phyloP scores from a whole-genome alignment of 2,888 invertebrate species.

The Listrodromus nycthemerus region DNA sequence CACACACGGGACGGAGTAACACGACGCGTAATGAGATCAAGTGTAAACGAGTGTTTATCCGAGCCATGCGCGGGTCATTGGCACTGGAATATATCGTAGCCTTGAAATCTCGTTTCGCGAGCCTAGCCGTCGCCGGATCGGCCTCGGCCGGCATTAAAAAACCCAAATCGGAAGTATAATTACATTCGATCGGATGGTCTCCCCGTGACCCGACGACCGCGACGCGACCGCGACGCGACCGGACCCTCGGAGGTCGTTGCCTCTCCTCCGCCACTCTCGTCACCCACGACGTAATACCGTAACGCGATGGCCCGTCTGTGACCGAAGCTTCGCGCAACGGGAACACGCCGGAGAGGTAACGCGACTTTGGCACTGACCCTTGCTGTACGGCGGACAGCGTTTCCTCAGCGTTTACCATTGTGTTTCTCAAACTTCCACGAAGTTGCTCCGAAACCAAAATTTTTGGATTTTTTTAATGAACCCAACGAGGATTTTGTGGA shows the following conservation, averaged over 20 bases:
- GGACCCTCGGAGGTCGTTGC: slow-evolving; percentile 63
- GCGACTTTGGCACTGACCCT: slow-evolving; percentile 37
- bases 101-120: slow-evolving; percentile 63
- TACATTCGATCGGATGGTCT: slow-evolving; percentile 53
- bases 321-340: neutral
- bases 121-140: slow-evolving; percentile 67
- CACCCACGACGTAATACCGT: slow-evolving; percentile 50
- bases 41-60: slow-evolving; percentile 37
- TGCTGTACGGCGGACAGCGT: neutral
- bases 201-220: slow-evolving; percentile 53
- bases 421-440: neutral
- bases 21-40: slow-evolving; percentile 56
- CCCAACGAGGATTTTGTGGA: no score
- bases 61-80: slow-evolving; percentile 51
- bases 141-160: slow-evolving; percentile 66
- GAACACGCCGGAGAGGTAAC: neutral
- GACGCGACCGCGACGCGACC: slow-evolving; percentile 55
- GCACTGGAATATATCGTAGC: slow-evolving; percentile 50
- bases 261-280: slow-evolving; percentile 55
- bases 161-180: slow-evolving; percentile 65
- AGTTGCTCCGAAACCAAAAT: no score
- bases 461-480: no score
- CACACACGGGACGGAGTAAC: slow-evolving; percentile 33
- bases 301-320: slow-evolving; percentile 10
- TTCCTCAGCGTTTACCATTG: neutral